Conservation (phyloP, 2,888 invertebrate genomes). For the Caenorhabditis macrosperma region DNA sequence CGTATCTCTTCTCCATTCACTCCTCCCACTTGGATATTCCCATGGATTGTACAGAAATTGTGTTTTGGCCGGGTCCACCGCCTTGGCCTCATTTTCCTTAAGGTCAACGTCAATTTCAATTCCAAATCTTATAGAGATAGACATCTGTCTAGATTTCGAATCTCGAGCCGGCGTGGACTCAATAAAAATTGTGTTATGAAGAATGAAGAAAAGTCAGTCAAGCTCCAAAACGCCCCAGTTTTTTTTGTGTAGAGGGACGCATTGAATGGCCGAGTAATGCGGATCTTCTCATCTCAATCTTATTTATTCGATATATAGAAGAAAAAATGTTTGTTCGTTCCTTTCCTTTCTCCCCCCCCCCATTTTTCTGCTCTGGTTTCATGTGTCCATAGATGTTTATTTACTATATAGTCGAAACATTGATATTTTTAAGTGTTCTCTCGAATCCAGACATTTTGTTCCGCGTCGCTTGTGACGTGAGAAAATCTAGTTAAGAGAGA, state of each 20-base stretch:
- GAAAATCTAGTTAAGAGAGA: constrained; percentile 36
- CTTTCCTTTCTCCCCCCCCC: neutral
- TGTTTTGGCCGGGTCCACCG: no score
- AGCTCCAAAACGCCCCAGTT: neutral
- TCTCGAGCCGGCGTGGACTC: no score
- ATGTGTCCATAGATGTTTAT: constrained; percentile 14
- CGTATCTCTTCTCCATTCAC: constrained; percentile 34
- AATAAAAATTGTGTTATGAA: constrained; percentile 55
- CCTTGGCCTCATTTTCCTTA: no score
- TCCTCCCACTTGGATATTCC: no score
- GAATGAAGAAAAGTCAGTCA: no score
- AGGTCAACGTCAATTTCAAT: no score
- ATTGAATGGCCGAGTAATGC: constrained; percentile 58
- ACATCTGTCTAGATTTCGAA: no score
- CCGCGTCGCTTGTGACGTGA: neutral
- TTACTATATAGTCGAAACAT: neutral
- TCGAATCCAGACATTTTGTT: neutral
- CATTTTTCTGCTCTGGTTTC: no score
- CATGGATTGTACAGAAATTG: no score
- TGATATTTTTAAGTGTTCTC: neutral
- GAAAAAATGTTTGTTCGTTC: constrained; percentile 6
- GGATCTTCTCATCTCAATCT: constrained; percentile 51
- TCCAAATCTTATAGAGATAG: no score
- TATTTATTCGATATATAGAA: constrained; percentile 54
- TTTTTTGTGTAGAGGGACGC: constrained; percentile 27